These are phyloP conservation scores for Neelides sp. DNA, from an alignment of 1,140 invertebrate genomes.

Conservation along the genomic window DNA sequence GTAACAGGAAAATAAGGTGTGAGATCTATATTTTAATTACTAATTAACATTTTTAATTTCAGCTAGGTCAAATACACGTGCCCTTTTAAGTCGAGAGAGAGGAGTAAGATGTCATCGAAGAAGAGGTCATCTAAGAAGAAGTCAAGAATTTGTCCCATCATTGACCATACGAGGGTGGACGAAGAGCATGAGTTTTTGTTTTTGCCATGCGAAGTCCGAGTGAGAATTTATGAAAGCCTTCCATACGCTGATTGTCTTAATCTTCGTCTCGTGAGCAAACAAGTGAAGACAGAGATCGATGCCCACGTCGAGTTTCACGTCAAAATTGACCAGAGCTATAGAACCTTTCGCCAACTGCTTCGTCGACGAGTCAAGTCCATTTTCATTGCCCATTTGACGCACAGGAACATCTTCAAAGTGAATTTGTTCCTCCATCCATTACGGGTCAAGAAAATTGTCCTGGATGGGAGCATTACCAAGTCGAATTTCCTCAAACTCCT, in stretches of 20 bases:
- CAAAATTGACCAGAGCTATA: constrained; percentile 18
- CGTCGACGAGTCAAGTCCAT: constrained; percentile 7
- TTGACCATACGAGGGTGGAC: no score
- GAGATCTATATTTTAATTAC: no score
- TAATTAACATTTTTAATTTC: no score
- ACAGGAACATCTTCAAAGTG: background rate
- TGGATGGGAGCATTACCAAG: constrained; percentile 15
- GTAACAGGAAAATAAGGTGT: no score
- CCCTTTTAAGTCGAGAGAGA: no score
- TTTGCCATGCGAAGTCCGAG: no score
- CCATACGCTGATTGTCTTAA: constrained; percentile 6
- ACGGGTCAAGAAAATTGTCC: constrained; percentile 15
- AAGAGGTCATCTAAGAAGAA: no score
- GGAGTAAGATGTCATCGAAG: no score
- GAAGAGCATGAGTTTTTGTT: no score
- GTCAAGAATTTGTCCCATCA: no score
- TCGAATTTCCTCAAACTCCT: constrained; percentile 14
- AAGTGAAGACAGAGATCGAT: constrained; percentile 19
- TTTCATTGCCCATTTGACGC: constrained; percentile 11
- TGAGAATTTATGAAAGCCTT: constrained; percentile 10
- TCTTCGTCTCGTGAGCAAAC: constrained; percentile 9
- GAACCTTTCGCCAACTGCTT: constrained; percentile 9
- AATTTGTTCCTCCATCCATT: constrained; percentile 6
- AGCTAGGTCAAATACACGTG: no score
- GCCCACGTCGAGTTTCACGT: constrained; percentile 17